Base-by-base conservation (phyloP, 2,888 invertebrate genomes). In the Epinotia ramella region DNA sequence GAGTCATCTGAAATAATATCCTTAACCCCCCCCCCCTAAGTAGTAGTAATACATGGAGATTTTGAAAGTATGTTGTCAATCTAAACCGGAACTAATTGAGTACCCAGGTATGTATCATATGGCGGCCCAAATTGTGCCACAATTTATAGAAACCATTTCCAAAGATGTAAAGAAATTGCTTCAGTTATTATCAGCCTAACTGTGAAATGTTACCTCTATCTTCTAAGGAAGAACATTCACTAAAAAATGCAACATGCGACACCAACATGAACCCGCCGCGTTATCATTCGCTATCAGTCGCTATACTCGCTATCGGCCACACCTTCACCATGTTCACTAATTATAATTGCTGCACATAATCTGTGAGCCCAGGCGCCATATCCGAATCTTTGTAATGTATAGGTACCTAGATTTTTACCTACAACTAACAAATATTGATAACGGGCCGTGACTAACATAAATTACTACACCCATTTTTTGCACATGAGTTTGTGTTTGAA, bases 261-360 rank as follows among this genome's bases (percentile, higher is more conserved):
- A 9, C 9, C 40, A 9, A 40, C 40, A 66, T 70, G 60, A 70
- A 75, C 75, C 70, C 60, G 56, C 57, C 46, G 44, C 72, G 24
- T 66, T 71, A 65, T 65, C 65, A 53, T 33, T 13, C 68, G 24
- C 59, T 68, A 57, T 40, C 40, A 40, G 40, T 7, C 9, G 40
- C 24, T 28, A 3, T 67, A 59, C 5, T 40, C 20, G 44, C 18
- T 71, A 60, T 75, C 70, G 11, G 66, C 70, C 75, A 75, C 75
- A 75, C 75, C 75, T 68, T 73, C 63, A 60, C 28, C 49, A n/a
- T 20, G 20, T 46, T 49, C 18, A 28, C 70, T 71, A 53, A 75
- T 71, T 71, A 75, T 71, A 75, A 73, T 73, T 73, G 49, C 67
- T 33, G 56, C 20, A n/a, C 70, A 33, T 65, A 49, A 65, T 70